Percentiles rank a stretch among this genome's conserved stretches.
phyloP scores from a whole-genome alignment of 2,797 vertebrate species.

The Poliocrania exsul region DNA sequence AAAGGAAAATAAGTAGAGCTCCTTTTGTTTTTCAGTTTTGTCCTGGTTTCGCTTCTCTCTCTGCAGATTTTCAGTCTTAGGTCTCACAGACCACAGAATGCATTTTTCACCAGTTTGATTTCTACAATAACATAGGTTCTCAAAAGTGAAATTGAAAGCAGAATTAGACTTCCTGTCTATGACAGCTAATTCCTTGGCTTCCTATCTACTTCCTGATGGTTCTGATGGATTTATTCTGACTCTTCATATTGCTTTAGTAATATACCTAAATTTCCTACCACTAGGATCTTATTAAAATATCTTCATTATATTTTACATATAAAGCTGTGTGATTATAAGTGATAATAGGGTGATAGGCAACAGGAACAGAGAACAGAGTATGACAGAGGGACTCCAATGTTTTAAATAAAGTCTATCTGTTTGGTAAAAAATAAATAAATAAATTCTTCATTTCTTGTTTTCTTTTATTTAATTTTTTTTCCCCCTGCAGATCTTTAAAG shows the following conservation, averaged over 20 bases:
- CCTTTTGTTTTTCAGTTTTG: background rate
- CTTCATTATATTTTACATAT: background rate
- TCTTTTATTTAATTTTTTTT: background rate
- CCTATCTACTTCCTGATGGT: background rate
- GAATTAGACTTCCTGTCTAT: background rate
- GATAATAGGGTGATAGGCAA: background rate
- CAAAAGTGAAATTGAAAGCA: background rate
- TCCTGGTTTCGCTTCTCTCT: background rate
- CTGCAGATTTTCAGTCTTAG: background rate
- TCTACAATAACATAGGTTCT: background rate
- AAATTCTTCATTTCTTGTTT: background rate
- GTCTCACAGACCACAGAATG: background rate
- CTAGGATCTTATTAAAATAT: background rate
- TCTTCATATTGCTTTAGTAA: background rate
- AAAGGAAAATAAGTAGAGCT: background rate
- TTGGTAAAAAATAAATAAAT: background rate
- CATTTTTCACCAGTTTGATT: background rate
- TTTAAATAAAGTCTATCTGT: background rate
- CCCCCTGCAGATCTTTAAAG: background rate
- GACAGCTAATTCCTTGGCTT: background rate
- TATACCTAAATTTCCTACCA: background rate
- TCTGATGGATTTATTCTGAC: background rate
- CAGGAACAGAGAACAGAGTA: background rate
- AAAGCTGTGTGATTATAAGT: background rate
- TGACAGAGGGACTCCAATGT: background rate